Conservation (phyloP, 2,113 vertebrate genomes). For the Podocnemis expansa region DNA sequence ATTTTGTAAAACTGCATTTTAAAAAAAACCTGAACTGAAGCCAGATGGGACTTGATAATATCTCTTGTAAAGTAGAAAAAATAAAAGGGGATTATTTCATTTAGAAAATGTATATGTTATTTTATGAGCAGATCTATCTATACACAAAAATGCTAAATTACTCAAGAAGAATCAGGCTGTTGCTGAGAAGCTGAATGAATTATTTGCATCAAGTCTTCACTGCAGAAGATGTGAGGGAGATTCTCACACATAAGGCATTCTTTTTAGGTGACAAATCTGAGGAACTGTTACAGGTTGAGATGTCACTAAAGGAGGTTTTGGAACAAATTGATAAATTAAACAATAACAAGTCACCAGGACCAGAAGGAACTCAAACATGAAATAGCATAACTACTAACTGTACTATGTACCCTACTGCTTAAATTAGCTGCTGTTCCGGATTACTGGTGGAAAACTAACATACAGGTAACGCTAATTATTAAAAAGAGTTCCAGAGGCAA, state of each 20-base stretch:
- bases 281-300: neutral
- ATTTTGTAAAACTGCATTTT: neutral
- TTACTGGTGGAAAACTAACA: neutral
- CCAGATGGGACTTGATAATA: fast-evolving
- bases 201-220: neutral
- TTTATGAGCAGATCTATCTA: neutral
- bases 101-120: neutral
- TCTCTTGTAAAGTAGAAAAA: fast-evolving
- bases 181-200: neutral
- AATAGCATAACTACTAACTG: neutral
- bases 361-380: neutral
- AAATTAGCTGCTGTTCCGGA: neutral
- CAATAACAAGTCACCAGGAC: neutral
- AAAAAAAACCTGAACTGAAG: neutral
- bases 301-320: neutral
- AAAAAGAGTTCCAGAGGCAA: neutral
- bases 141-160: neutral
- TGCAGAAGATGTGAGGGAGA: neutral
- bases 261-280: neutral
- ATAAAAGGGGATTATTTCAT: neutral
- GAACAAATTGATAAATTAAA: neutral
- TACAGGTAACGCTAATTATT: neutral
- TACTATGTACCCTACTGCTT: neutral
- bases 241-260: neutral
- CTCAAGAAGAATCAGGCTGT: neutral